phyloP scores from a whole-genome alignment of 1,140 invertebrate genomes.

The Amyelois transitella region DNA sequence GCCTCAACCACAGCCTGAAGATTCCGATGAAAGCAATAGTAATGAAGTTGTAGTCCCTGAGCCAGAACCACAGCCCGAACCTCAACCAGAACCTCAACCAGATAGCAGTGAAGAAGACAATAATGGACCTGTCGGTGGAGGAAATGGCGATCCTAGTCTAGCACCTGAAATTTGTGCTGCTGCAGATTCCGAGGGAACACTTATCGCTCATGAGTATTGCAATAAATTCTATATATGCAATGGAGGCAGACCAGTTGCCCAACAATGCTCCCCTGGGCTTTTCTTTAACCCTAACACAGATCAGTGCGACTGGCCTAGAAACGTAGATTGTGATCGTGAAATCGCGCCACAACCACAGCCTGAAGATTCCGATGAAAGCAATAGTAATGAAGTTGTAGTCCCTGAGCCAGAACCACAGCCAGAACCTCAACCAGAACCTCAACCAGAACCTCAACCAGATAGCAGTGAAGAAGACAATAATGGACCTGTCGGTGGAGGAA shows the following conservation, averaged over 20 bases:
- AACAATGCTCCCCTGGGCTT: slow-evolving; percentile 15
- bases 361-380: slow-evolving; percentile 6
- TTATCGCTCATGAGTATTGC: slow-evolving; percentile 40
- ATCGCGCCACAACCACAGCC: slow-evolving; percentile 3
- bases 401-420: not conserved
- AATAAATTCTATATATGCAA: slow-evolving; percentile 37
- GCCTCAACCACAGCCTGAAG: slow-evolving; percentile 3
- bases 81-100: not conserved
- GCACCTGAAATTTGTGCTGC: slow-evolving; percentile 24
- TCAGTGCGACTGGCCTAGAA: slow-evolving; percentile 54
- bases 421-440: not conserved
- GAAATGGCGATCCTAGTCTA: slow-evolving; percentile 7
- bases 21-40: slow-evolving; percentile 1
- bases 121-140: not conserved
- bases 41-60: not conserved
- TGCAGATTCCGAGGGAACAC: slow-evolving; percentile 19
- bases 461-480: slow-evolving; percentile 7
- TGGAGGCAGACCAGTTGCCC: slow-evolving; percentile 15
- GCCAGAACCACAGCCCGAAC: not conserved
- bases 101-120: slow-evolving; percentile 3
- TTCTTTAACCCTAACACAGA: slow-evolving; percentile 24
- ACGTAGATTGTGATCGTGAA: slow-evolving; percentile 57
- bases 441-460: not conserved
- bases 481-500: not conserved
- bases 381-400: not conserved